Evolutionary conservation across 2,888 invertebrate genomes (phyloP), one percentile per base, ranked within the genome.

Genomic region (Plutella xylostella): DNA sequence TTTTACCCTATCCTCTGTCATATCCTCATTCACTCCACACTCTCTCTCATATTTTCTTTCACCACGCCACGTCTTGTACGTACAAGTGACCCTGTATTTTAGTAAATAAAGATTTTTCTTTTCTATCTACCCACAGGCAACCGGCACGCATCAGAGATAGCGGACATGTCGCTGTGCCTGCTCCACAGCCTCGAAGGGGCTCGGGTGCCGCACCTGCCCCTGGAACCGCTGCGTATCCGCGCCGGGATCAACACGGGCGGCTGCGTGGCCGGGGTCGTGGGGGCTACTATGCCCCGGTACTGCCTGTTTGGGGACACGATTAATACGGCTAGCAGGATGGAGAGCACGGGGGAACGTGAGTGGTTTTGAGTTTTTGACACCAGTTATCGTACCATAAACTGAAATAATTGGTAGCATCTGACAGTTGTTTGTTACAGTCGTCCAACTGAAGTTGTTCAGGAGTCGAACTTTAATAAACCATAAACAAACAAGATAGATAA

Each of bases 321-420:
- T 45, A 89, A 89, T 56, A 88, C 88, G 0, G 89, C 89, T 1
- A 86, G 88, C 40, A 68, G 89, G 40, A 89, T 89, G 88, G 89
- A 89, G 61, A 86, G 85, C 37, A 85, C 84, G 0, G 86, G 87
- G 1, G 83, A 85, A 72, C 71, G 83, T 79, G n/a, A n/a, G n/a
- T n/a, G n/a, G n/a, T n/a, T n/a, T n/a, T n/a, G n/a, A n/a, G n/a
- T n/a, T n/a, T n/a, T n/a, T n/a, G n/a, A n/a, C n/a, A n/a, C n/a
- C n/a, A n/a, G n/a, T n/a, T n/a, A n/a, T n/a, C n/a, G n/a, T n/a
- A n/a, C n/a, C n/a, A n/a, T n/a, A n/a, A n/a, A n/a, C n/a, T n/a
- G n/a, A n/a, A n/a, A n/a, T n/a, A n/a, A n/a, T n/a, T n/a, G n/a
- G n/a, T n/a, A n/a, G n/a, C n/a, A n/a, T n/a, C n/a, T n/a, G n/a